Evolutionary conservation across 2,113 vertebrate genomes (phyloP).

Genomic region (Rhinichthys klamathensis): DNA sequence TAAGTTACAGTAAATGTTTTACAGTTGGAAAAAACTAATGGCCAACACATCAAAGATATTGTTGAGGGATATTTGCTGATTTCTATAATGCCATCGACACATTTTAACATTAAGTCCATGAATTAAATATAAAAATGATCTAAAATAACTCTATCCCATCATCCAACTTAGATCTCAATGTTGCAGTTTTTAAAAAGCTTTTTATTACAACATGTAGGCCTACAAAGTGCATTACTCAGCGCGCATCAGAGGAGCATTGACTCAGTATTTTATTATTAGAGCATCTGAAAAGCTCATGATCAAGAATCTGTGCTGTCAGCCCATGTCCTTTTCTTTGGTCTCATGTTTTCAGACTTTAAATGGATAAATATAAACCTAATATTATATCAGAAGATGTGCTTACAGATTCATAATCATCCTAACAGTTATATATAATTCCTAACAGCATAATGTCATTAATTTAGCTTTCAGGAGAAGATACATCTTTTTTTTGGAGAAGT

Average conservation of each 20-base stretch:
- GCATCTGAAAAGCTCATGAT: neutral
- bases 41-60: no score
- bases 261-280: slow-evolving; percentile 9
- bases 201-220: neutral
- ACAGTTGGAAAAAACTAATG: no score
- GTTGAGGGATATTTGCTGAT: no score
- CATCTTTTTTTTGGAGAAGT: neutral
- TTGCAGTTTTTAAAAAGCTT: neutral
- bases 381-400: neutral
- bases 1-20: no score
- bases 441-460: neutral
- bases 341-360: slow-evolving; percentile 4
- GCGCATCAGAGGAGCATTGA: neutral
- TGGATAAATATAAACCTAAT: slow-evolving; percentile 16
- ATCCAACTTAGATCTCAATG: neutral
- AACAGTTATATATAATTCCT: slow-evolving; percentile 13
- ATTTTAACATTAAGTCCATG: neutral
- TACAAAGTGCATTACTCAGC: neutral
- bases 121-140: neutral
- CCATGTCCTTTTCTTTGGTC: neutral
- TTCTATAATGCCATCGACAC: no score
- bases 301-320: neutral
- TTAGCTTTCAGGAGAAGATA: neutral
- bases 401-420: neutral
- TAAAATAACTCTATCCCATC: neutral